These are phyloP conservation scores for Herpetotheres cachinnans DNA, from an alignment of 2,113 vertebrate genomes.

Conservation along the genomic window DNA sequence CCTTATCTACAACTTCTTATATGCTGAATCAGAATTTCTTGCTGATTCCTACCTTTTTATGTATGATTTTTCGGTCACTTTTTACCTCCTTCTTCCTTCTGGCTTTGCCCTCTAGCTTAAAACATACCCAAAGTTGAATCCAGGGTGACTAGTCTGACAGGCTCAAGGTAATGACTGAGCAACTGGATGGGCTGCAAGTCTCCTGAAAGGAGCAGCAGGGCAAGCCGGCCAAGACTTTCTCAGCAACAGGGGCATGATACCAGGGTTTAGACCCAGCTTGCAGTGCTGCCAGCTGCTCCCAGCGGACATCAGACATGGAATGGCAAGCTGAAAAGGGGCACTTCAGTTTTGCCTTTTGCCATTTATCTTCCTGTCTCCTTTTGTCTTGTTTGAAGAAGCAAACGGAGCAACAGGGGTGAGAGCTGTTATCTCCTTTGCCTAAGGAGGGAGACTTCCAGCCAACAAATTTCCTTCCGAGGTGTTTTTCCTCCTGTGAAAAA, in stretches of 20 bases:
- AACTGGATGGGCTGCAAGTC: neutral
- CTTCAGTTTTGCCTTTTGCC: neutral
- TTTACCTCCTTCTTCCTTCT: neutral
- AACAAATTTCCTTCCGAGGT: neutral
- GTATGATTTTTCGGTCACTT: neutral
- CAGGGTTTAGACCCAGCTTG: neutral
- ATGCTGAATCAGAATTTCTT: neutral
- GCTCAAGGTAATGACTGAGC: neutral
- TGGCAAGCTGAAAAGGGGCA: neutral
- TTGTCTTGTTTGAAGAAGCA: neutral
- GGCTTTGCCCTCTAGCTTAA: neutral
- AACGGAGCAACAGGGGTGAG: neutral
- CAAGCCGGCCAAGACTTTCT: neutral
- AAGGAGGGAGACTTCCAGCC: neutral
- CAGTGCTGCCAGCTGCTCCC: neutral
- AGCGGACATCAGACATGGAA: rapidly evolving
- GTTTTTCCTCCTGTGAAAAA: neutral
- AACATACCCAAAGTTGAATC: neutral
- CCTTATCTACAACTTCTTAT: neutral
- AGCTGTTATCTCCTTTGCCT: neutral
- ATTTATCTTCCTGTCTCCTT: neutral
- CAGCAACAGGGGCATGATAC: rapidly evolving
- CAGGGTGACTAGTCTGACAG: neutral
- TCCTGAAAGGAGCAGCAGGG: neutral
- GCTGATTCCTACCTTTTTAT: neutral